Base-by-base conservation (phyloP, 2,797 vertebrate species). In the Danionella dracula region DNA sequence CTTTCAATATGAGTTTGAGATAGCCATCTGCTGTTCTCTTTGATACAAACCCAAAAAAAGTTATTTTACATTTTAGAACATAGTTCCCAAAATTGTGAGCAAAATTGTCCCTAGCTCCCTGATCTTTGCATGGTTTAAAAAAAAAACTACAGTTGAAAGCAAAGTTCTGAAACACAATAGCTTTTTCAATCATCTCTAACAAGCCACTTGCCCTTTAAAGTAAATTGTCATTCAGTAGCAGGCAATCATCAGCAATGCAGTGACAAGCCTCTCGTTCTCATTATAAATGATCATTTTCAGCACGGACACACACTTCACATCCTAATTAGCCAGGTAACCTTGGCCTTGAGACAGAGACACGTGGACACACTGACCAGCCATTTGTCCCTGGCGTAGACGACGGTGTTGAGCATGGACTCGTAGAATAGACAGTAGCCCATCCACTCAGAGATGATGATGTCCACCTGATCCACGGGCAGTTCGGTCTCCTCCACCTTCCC, bases 371-470 rank as follows among this genome's bases (percentile, higher is more conserved):
- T 72, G 40, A 97, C 95, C 94, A 98, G 91, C 96, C 96, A 98
- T 80, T 98, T 98, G 88, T 98, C 95, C 83, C 96, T 86, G 76
- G 96, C 95, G 50, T 94, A 98, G 87, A 98, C 96, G 82, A 98
- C 95, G 0, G 94, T 98, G 83, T 97, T 96, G 74, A 97, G 93
- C 94, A 98, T 98, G 62, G 95, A 97, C 79, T 98, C 95, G 37
- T 98, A 98, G 90, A 98, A 97, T 54, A 98, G 92, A 71, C 94
- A 96, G 81, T 98, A 98, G 76, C 95, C 95, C 95, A 98, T 98
- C 95, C 96, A 98, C 84, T 98, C 94, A 2, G 94, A 98, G 85
- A 96, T 94, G 77, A 96, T 98, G 72, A 97, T 97, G 86, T 97
- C 94, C 74, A 97, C 95, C 82, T 97, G 90, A 75, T 96, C 93